Evolutionary conservation across 2,888 invertebrate species (phyloP).

Genomic region (Sisyra nigra): DNA sequence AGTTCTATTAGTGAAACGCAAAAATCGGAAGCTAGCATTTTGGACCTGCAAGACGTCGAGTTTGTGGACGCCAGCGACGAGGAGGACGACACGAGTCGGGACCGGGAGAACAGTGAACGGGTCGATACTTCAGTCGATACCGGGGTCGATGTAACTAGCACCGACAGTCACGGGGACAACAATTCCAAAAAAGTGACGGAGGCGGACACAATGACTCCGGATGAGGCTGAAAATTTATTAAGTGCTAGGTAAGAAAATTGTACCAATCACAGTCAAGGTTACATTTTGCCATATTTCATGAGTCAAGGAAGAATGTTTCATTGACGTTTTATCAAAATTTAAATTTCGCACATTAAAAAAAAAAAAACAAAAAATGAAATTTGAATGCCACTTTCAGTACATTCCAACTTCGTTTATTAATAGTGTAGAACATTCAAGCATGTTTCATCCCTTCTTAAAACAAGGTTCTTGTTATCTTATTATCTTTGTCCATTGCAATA

Average conservation of each 20-base stretch:
- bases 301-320: no score
- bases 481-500: no score
- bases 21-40: conserved; percentile 32
- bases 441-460: no score
- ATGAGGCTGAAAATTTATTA: conserved; percentile 74
- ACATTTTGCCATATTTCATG: no score
- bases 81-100: conserved; percentile 17
- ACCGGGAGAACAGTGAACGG: conserved; percentile 15
- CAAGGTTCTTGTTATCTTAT: no score
- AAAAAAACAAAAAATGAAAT: no score
- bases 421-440: no score
- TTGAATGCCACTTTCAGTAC: no score
- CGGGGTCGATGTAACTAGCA: conserved; percentile 18
- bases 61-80: conserved; percentile 38
- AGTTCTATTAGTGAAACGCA: conserved; percentile 15
- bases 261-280: no score
- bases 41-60: conserved; percentile 38
- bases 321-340: no score
- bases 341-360: no score
- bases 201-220: conserved; percentile 58
- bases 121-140: conserved; percentile 22
- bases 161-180: conserved; percentile 19
- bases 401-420: no score
- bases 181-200: conserved; percentile 24
- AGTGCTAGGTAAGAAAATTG: conserved; percentile 54